Evolutionary conservation across 2,113 vertebrate species (phyloP), one percentile per base, ranked within the genome.

Genomic region (Chionomys nivalis): DNA sequence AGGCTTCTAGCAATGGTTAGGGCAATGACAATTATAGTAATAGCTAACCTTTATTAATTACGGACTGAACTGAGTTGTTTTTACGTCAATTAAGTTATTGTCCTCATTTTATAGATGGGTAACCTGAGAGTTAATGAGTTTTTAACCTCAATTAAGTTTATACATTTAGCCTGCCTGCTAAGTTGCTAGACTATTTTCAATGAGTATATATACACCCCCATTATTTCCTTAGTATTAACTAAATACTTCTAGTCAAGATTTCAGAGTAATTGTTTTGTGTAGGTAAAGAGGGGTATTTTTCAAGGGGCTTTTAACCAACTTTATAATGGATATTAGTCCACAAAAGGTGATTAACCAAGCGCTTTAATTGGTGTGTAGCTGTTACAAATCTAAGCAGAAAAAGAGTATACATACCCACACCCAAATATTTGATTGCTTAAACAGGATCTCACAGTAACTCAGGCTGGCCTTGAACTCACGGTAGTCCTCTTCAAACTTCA

Each of bases 221-320:
- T 63, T 91, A 23, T 61, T 89, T 5, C 5, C n/a, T 82, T 6
- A 49, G 65, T 36, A 36, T 44, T 77, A 90, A 83, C 23, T 75
- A 81, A 86, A 87, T 72, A n/a, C 31, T 87, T n/a, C 49, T 65
- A 87, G 49, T 47, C 28, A 61, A 94, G 85, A 78, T 91, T 96
- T 83, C 44, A 96, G 82, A 96, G 66, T 49, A 82, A 72, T 1
- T 52, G 42, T 47, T 87, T 77, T 66, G 26, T 72, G 36, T 75
- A 63, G 73, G 16, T 90, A 87, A 86, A 63, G 5, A 70, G 44
- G 82, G 12, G 0, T 49, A 28, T 65, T 92, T 95, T 78, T 91
- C 55, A 66, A 93, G 42, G 31, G 28, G 19, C 47, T 75, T 52
- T 55, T 75, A 11, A 5, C 23, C 79, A 19, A 55, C 63, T 4